Conservation (phyloP, 2,888 invertebrate species). For the Drosophila monieri region DNA sequence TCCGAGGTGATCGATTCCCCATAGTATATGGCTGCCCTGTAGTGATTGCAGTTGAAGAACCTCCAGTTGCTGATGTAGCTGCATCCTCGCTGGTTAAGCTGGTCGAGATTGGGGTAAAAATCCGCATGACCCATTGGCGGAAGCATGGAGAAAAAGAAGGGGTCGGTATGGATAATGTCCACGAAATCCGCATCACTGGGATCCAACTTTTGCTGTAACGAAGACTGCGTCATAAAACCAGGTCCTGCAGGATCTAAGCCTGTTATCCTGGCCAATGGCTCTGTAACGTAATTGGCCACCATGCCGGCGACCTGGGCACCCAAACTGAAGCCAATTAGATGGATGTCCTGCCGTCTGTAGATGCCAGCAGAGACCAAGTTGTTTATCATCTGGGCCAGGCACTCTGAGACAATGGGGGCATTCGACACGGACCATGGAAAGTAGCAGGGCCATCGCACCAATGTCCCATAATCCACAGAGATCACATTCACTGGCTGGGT, state of each 20-base stretch:
- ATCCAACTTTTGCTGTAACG: conserved; percentile 85
- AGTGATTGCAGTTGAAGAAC: conserved; percentile 86
- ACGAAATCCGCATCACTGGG: conserved; percentile 86
- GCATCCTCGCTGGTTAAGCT: conserved; percentile 86
- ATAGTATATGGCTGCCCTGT: conserved; percentile 86
- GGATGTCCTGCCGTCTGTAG: conserved; percentile 84
- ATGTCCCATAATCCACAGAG: conserved; percentile 86
- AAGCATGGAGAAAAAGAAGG: conserved; percentile 86
- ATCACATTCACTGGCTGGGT: conserved; percentile 86
- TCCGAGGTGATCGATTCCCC: conserved; percentile 86
- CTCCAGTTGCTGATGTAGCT: conserved; percentile 65
- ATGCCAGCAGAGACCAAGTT: conserved; percentile 83
- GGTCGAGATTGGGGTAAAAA: conserved; percentile 86
- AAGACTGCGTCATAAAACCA: conserved; percentile 84
- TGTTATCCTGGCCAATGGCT: conserved; percentile 85
- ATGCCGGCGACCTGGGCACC: conserved; percentile 87
- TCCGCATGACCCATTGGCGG: conserved; percentile 85
- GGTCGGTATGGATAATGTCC: conserved; percentile 88
- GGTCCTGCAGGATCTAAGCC: conserved; percentile 88
- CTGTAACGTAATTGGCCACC: conserved; percentile 84
- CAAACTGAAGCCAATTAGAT: conserved; percentile 88
- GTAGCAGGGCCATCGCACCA: conserved; percentile 86
- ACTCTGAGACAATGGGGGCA: conserved; percentile 86
- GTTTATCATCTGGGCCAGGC: conserved; percentile 86
- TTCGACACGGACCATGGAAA: conserved; percentile 86